Percentiles rank a stretch among this genome's conserved stretches.
Evolutionary conservation across 2,113 vertebrate genomes (phyloP).

Genomic region (Otis tarda): DNA sequence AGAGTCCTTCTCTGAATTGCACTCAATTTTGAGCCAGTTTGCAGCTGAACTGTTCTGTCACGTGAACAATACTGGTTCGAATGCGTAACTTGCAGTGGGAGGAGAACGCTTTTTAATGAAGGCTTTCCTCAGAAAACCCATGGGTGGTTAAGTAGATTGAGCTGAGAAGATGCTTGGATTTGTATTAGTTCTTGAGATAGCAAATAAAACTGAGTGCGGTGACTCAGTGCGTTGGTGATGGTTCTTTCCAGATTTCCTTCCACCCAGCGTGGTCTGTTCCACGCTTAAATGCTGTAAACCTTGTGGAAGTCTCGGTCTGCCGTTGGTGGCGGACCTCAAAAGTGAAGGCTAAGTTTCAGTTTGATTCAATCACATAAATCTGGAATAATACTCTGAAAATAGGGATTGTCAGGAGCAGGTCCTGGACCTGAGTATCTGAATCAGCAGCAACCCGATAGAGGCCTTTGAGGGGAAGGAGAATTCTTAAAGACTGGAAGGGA

Average conservation of each 20-base stretch:
- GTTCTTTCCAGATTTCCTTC: neutral
- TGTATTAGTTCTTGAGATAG: neutral
- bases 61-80: fast-evolving
- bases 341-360: neutral
- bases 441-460: neutral
- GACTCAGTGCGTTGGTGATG: neutral
- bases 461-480: neutral
- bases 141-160: neutral
- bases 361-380: neutral
- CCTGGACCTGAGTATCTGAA: neutral
- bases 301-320: neutral
- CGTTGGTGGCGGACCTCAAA: neutral
- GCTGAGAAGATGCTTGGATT: neutral
- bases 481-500: neutral
- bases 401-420: neutral
- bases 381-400: neutral
- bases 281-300: too few species aligned
- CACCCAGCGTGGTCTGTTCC: neutral
- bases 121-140: neutral
- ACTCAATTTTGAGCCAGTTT: neutral
- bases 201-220: neutral
- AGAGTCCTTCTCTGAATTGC: neutral
- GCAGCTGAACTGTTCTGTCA: neutral
- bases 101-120: neutral
- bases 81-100: neutral